phyloP scores from a whole-genome alignment of 2,888 invertebrate species.

The Clivina fossor region DNA sequence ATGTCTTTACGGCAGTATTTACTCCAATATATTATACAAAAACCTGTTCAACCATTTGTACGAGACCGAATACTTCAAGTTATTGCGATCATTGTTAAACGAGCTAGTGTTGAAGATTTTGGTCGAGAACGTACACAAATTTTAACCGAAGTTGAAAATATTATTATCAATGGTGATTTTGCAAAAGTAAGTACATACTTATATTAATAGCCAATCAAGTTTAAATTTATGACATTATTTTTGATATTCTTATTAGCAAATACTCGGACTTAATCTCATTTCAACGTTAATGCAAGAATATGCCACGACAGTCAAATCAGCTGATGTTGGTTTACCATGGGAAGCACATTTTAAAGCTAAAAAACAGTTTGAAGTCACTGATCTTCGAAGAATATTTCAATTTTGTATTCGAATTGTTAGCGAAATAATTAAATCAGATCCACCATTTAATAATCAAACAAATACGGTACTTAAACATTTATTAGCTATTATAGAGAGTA shows the following conservation, averaged over 20 bases:
- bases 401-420: slow-evolving; percentile 66
- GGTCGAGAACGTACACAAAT: slow-evolving; percentile 69
- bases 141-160: slow-evolving; percentile 72
- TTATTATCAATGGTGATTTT: slow-evolving; percentile 69
- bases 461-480: slow-evolving; percentile 66
- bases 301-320: slow-evolving; percentile 79
- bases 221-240: not conserved
- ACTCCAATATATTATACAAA: slow-evolving; percentile 72
- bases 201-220: not conserved
- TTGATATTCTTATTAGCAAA: slow-evolving; percentile 59
- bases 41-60: slow-evolving; percentile 72
- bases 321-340: slow-evolving; percentile 86
- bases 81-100: slow-evolving; percentile 85
- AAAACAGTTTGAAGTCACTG: slow-evolving; percentile 78
- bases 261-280: slow-evolving; percentile 82
- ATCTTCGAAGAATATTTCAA: slow-evolving; percentile 78
- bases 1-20: slow-evolving; percentile 74
- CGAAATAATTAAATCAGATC: slow-evolving; percentile 59
- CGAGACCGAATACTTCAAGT: slow-evolving; percentile 73
- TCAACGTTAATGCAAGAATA: slow-evolving; percentile 86
- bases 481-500: slow-evolving; percentile 75
- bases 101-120: slow-evolving; percentile 74
- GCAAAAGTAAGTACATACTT: slow-evolving; percentile 56
- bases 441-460: slow-evolving; percentile 54
- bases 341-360: slow-evolving; percentile 84